Conservation (phyloP, 2,888 invertebrate species). For the Tanypteryx hageni region DNA sequence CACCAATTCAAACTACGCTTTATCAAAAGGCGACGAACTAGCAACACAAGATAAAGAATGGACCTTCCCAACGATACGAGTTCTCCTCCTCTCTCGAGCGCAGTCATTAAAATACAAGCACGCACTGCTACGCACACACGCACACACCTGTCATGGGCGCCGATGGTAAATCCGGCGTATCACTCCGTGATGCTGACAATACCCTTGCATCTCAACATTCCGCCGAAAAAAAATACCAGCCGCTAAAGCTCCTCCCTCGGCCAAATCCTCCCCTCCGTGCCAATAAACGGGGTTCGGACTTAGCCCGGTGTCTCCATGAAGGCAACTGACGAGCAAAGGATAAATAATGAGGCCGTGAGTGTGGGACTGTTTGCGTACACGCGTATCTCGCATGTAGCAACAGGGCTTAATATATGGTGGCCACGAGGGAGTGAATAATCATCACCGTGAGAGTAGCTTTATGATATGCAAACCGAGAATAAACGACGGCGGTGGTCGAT, state of each 20-base stretch:
- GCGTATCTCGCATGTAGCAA: too few relatives aligned
- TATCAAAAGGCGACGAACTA: not conserved
- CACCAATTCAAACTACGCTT: not conserved
- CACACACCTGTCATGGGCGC: slow-evolving; percentile 26
- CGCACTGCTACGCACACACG: slow-evolving; percentile 8
- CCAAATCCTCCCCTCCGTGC: not conserved
- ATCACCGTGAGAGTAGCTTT: too few relatives aligned
- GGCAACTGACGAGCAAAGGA: too few relatives aligned
- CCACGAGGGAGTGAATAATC: too few relatives aligned
- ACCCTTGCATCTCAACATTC: not conserved
- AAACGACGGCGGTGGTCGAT: too few relatives aligned
- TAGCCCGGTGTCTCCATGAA: too few relatives aligned
- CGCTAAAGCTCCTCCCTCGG: not conserved
- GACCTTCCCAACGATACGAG: not conserved
- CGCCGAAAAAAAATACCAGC: not conserved
- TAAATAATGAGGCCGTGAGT: too few relatives aligned
- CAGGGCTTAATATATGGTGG: too few relatives aligned
- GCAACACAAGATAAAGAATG: not conserved
- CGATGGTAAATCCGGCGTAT: not conserved
- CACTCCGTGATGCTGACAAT: not conserved
- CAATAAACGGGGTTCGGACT: too few relatives aligned
- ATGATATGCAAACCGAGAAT: too few relatives aligned
- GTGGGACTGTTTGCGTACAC: too few relatives aligned
- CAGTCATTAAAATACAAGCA: not conserved
- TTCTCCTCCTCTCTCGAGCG: not conserved